Base-by-base conservation (phyloP, 2,888 invertebrate species). In the Electrophaes corylata region DNA sequence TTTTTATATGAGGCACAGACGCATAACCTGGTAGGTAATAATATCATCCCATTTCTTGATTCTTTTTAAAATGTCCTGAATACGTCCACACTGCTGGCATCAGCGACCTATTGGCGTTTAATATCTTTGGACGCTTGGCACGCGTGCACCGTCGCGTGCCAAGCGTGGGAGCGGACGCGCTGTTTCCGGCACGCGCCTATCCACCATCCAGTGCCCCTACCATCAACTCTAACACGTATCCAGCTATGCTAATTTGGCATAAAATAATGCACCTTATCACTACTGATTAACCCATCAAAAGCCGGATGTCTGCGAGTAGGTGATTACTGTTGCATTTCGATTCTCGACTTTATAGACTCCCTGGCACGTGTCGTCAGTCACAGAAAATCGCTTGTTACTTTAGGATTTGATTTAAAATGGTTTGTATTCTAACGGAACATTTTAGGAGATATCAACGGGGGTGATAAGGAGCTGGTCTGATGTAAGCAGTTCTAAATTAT, bases 101-200 rank as follows among this genome's bases (percentile, higher is more conserved):
- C 48, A 45, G 29, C 53, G 26, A 40, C 31, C 31, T 37, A 51
- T 46, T 35, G 54, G 46, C 59, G 55, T 58, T 49, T 58, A 50
- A 47, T 57, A 49, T 49, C 44, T 48, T 31, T 18, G 44, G 19
- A 31, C 23, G 55, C 35, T 39, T 29, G 50, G 57, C 58, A 47
- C 58, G 49, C 59, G 45, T 53, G 75, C 69, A 66, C 62, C 62
- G 66, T 55, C 59, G 86, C 85, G 86, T 86, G 88, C 88, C 86
- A 86, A 62, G 83, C 87, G 88, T 86, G 86, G 88, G 88, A 81
- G 86, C 79, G 76, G 77, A 77, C 80, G 78, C 73, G 73, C 66
- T 66, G 69, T 82, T 86, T 88, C 89, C 88, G 89, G 78, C 84
- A 84, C 81, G 79, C 78, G 53, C 52, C 44, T 55, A 55, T 45